Evolutionary conservation across 2,888 invertebrate genomes (phyloP).

Genomic region (Hirtodrosophila alboralis): DNA sequence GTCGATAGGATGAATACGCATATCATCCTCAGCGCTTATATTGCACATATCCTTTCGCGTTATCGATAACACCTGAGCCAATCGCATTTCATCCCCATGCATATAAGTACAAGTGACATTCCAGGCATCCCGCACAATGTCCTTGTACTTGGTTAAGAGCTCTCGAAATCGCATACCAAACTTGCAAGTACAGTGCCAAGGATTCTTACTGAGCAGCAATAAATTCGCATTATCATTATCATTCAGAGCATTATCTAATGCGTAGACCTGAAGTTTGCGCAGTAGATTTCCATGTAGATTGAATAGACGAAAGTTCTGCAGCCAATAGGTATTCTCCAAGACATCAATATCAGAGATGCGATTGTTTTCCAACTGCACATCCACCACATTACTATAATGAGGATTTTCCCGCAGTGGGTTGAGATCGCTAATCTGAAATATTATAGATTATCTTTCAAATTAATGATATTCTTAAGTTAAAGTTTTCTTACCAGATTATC

Average conservation of each 20-base stretch:
- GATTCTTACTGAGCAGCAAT: constrained; percentile 90
- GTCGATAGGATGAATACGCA: constrained; percentile 88
- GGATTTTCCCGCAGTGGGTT: constrained; percentile 89
- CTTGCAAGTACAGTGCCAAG: constrained; percentile 93
- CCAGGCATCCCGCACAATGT: constrained; percentile 88
- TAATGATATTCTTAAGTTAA: no score
- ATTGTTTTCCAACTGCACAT: constrained; percentile 92
- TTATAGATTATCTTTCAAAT: no score
- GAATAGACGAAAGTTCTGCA: constrained; percentile 90
- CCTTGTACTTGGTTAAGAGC: constrained; percentile 88
- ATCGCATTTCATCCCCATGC: constrained; percentile 81
- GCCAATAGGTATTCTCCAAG: constrained; percentile 91
- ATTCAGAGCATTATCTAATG: constrained; percentile 90
- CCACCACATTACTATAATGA: constrained; percentile 88
- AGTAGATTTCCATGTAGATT: constrained; percentile 90
- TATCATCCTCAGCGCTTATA: constrained; percentile 84
- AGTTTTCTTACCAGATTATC: constrained; percentile 77
- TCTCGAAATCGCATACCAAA: constrained; percentile 91
- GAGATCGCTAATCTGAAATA: constrained; percentile 87
- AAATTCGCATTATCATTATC: constrained; percentile 89
- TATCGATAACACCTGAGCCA: constrained; percentile 88
- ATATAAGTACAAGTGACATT: constrained; percentile 90
- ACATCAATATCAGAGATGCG: constrained; percentile 87
- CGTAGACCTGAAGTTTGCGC: constrained; percentile 91
- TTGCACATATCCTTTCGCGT: constrained; percentile 89